These are phyloP conservation scores for Spongilla lacustris DNA, from an alignment of 37 sponge, comb jelly and placozoan species.

Conservation along the genomic window DNA sequence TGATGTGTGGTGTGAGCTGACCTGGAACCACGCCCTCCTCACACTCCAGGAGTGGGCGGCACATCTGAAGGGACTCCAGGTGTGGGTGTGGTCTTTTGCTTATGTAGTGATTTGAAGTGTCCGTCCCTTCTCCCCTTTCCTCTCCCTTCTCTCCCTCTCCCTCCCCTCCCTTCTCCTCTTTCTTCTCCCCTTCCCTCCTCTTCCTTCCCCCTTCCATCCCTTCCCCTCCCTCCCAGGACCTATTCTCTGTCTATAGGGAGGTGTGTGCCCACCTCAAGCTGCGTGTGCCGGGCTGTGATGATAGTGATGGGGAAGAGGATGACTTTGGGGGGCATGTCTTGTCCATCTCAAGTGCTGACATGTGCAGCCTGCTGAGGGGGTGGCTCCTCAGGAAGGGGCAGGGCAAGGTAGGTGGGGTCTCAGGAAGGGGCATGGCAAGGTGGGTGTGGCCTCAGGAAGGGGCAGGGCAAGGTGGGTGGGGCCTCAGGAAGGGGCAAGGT, in stretches of 20 bases:
- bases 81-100: too few species aligned
- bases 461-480: conserved; percentile 30
- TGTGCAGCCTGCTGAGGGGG: conserved; percentile 21
- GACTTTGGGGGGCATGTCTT: not conserved
- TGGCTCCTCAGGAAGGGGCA: conserved; percentile 27
- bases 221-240: conserved; percentile 11
- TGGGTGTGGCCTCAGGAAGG: conserved; percentile 18
- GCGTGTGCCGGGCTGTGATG: too few species aligned
- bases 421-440: conserved; percentile 17
- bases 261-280: conserved; percentile 25
- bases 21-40: conserved; percentile 60
- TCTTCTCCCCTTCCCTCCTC: too few species aligned
- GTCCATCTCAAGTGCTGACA: conserved; percentile 6
- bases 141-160: too few species aligned
- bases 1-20: conserved; percentile 55
- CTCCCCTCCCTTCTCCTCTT: too few species aligned
- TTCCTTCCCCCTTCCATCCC: not conserved
- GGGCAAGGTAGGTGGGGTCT: conserved; percentile 35
- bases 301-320: not conserved
- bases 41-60: conserved; percentile 43
- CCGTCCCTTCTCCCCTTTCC: too few species aligned
- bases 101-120: too few species aligned
- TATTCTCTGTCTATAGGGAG: conserved; percentile 19
- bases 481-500: not conserved
- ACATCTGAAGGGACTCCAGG: conserved; percentile 49